Percentiles rank a stretch among this genome's conserved stretches.
These are phyloP conservation scores for Esox lucius DNA, from an alignment of 2,797 vertebrate species.

Conservation along the genomic window DNA sequence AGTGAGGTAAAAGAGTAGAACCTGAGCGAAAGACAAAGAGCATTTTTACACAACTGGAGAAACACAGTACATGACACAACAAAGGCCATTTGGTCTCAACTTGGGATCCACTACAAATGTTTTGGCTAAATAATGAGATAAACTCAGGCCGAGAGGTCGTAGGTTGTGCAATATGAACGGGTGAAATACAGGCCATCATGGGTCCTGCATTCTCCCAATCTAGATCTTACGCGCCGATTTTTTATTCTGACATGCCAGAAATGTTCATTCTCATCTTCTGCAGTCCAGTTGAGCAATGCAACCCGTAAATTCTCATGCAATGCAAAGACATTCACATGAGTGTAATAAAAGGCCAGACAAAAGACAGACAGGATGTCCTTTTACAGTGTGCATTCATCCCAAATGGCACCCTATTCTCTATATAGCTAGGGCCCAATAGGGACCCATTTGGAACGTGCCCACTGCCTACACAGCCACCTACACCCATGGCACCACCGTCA, in stretches of 20 bases:
- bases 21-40: not conserved
- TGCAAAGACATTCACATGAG: not conserved
- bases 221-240: too few relatives aligned
- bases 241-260: too few relatives aligned
- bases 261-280: not conserved
- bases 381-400: not conserved
- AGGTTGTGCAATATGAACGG: too few relatives aligned
- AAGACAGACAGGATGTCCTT: not conserved
- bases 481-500: not conserved
- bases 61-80: too few relatives aligned
- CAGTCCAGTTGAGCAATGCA: slow-evolving; percentile 15
- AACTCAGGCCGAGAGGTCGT: too few relatives aligned
- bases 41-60: slow-evolving; percentile 14
- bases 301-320: slow-evolving; percentile 27
- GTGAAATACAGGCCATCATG: too few relatives aligned
- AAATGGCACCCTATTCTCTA: not conserved
- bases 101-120: too few relatives aligned
- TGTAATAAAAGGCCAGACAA: not conserved
- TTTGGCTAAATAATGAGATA: too few relatives aligned
- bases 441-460: not conserved
- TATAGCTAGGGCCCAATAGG: not conserved
- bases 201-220: too few relatives aligned
- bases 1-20: slow-evolving; percentile 6
- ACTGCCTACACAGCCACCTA: not conserved
- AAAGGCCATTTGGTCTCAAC: too few relatives aligned